phyloP scores from a whole-genome alignment of 2,113 vertebrate genomes.

The Cebus imitator region DNA sequence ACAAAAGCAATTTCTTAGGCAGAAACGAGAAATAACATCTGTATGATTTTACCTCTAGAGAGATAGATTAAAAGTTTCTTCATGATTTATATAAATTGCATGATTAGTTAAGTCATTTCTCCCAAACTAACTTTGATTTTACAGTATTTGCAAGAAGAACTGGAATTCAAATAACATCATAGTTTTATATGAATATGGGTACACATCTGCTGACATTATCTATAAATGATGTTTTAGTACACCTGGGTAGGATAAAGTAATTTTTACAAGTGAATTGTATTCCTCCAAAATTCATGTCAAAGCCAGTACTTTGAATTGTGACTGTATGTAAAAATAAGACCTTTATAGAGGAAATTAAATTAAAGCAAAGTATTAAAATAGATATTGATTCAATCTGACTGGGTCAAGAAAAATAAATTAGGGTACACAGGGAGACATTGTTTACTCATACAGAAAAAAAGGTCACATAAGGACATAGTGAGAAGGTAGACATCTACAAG shows the following conservation, averaged over 20 bases:
- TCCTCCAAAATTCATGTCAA: neutral
- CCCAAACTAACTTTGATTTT: neutral
- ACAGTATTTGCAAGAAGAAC: neutral
- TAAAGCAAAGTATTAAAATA: neutral
- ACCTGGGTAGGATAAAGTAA: neutral
- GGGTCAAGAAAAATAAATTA: neutral
- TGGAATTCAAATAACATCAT: neutral
- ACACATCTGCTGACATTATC: neutral
- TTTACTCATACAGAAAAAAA: neutral
- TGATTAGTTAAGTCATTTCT: neutral
- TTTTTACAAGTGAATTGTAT: neutral
- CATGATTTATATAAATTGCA: neutral
- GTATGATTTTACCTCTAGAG: neutral
- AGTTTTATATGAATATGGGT: neutral
- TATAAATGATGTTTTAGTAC: neutral
- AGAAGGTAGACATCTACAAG: neutral
- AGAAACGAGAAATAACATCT: neutral
- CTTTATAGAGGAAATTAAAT: neutral
- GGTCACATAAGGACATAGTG: fast-evolving
- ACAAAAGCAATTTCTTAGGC: constrained; percentile 55
- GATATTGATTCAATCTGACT: neutral
- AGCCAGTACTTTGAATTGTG: neutral
- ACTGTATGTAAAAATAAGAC: neutral
- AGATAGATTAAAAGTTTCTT: constrained; percentile 5
- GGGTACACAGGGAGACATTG: neutral